A percentile compares a stretch with the other conserved stretches of the same genome.
Evolutionary conservation across 2,113 vertebrate species (phyloP).

Genomic region (Andinoacara biseriatus): DNA sequence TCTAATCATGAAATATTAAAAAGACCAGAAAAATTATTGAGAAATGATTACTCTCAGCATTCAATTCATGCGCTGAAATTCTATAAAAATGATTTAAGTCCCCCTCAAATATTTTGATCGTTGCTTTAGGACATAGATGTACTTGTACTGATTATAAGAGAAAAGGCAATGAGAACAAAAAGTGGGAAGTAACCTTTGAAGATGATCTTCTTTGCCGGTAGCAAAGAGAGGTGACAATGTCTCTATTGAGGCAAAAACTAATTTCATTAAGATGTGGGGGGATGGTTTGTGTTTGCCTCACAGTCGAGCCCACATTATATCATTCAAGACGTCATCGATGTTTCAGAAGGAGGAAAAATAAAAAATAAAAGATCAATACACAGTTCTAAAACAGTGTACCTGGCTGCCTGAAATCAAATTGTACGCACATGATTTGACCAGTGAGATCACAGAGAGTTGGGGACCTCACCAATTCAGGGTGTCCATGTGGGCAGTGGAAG

Average conservation of each 20-base stretch:
- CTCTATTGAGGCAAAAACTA: slow-evolving; percentile 63
- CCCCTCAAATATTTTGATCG: slow-evolving; percentile 39
- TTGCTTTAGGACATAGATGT: slow-evolving; percentile 67
- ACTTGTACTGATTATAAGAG: slow-evolving; percentile 57
- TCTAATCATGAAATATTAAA: slow-evolving; percentile 68
- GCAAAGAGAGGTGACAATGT: too few relatives aligned
- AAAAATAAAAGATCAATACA: slow-evolving; percentile 45
- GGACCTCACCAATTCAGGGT: slow-evolving; percentile 33
- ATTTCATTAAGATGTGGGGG: slow-evolving; percentile 75
- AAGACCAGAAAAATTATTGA: slow-evolving; percentile 56
- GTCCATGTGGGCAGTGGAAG: slow-evolving; percentile 48
- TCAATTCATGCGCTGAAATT: slow-evolving; percentile 51
- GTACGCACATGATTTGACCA: slow-evolving; percentile 22
- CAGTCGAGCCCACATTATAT: slow-evolving; percentile 45
- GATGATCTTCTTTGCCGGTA: slow-evolving; percentile 72
- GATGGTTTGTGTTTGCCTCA: slow-evolving; percentile 45
- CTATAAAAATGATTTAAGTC: slow-evolving; percentile 59
- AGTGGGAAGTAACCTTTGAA: slow-evolving; percentile 71
- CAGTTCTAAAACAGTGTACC: slow-evolving; percentile 37
- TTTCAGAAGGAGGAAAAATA: slow-evolving; percentile 27
- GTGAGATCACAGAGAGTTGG: slow-evolving; percentile 9
- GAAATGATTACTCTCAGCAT: slow-evolving; percentile 63
- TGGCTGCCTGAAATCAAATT: slow-evolving; percentile 47
- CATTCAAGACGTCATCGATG: slow-evolving; percentile 48
- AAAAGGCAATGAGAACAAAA: slow-evolving; percentile 70